Evolutionary conservation across 2,113 vertebrate species (phyloP).

Genomic region (Etheostoma spectabile): DNA sequence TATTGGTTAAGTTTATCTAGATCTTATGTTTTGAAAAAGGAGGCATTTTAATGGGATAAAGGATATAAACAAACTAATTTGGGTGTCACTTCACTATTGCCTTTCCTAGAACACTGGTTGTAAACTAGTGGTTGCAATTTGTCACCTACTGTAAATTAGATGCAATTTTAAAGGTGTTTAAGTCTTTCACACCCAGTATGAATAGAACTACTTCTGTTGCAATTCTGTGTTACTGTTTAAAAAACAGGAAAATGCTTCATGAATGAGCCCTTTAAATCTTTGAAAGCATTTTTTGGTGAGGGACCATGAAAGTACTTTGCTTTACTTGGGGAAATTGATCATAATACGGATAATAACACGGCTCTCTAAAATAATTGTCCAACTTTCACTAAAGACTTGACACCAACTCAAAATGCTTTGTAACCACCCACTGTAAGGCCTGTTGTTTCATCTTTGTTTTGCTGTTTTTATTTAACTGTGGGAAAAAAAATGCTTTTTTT

Average conservation of each 20-base stretch:
- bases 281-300: slow-evolving; percentile 42
- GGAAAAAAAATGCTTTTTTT: slow-evolving; percentile 66
- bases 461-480: slow-evolving; percentile 79
- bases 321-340: slow-evolving; percentile 23
- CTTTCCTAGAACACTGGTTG: slow-evolving; percentile 35
- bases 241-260: slow-evolving; percentile 32
- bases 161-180: neutral
- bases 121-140: slow-evolving; percentile 7
- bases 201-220: neutral
- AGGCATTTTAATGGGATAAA: neutral
- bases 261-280: slow-evolving; percentile 68
- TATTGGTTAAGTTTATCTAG: neutral
- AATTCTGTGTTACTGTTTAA: slow-evolving; percentile 21
- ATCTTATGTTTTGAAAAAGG: slow-evolving; percentile 14
- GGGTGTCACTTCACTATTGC: slow-evolving; percentile 37
- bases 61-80: slow-evolving; percentile 8
- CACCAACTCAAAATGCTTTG: slow-evolving; percentile 28
- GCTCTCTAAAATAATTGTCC: slow-evolving; percentile 11
- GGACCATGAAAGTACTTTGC: slow-evolving; percentile 59
- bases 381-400: slow-evolving; percentile 20
- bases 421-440: slow-evolving; percentile 43
- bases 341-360: neutral
- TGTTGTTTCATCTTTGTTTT: slow-evolving; percentile 64
- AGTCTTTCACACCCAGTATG: neutral
- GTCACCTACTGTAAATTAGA: slow-evolving; percentile 31